Conservation (phyloP, 2,797 vertebrate genomes). For the Sciurus carolinensis region DNA sequence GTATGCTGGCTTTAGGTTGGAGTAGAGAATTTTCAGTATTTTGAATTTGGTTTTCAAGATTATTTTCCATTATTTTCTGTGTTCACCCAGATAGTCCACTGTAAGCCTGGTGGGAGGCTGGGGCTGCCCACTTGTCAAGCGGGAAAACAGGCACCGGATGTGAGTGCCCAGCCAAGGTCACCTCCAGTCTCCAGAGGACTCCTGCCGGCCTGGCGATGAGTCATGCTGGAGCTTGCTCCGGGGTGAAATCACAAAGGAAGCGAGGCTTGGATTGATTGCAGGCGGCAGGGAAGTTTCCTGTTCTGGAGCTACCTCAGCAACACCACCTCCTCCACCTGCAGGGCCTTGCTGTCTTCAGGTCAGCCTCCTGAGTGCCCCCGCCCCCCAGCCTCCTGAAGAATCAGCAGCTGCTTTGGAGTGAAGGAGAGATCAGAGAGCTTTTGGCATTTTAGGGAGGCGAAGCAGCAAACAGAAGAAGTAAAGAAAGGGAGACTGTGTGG, state of each 20-base stretch:
- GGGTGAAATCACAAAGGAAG: conserved; percentile 81
- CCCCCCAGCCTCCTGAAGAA: neutral
- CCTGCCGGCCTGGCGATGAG: conserved; percentile 70
- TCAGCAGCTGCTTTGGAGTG: neutral
- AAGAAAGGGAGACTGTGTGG: neutral
- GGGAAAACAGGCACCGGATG: conserved; percentile 74
- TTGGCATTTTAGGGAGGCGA: neutral
- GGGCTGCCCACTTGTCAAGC: conserved; percentile 67
- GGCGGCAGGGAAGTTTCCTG: conserved; percentile 71
- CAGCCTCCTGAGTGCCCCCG: neutral
- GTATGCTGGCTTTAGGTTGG: neutral
- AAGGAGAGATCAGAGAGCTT: neutral
- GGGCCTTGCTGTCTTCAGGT: neutral
- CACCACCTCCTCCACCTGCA: conserved; percentile 48
- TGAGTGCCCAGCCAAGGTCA: conserved; percentile 78
- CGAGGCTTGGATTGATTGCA: conserved; percentile 73
- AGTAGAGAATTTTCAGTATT: neutral
- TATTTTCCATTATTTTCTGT: conserved; percentile 46
- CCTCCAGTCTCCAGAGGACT: conserved; percentile 77
- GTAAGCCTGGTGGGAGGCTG: conserved; percentile 4
- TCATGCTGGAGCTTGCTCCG: conserved; percentile 70
- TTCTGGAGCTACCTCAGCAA: conserved; percentile 73
- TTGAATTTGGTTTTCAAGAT: conserved; percentile 53
- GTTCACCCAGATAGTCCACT: neutral
- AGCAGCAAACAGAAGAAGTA: neutral